Base-by-base conservation (phyloP, 2,888 invertebrate genomes). In the Drosophila robusta region DNA sequence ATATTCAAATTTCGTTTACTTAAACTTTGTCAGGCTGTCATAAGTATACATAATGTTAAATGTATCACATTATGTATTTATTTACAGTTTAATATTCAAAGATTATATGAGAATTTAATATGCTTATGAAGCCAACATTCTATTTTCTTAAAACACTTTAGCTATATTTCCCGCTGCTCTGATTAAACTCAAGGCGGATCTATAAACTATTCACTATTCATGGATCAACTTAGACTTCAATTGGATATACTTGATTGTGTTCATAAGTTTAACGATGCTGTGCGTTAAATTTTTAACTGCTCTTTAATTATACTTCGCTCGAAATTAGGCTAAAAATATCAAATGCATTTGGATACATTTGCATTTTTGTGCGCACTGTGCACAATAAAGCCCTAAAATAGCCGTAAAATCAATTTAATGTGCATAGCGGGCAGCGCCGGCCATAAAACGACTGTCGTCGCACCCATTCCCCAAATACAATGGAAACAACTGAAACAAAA, bases 341-440 rank as follows among this genome's bases (percentile, higher is more conserved):
- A 60, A 57, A 71, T 78, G 70, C 55, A 70, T 69, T 69, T 41
- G 41, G 39, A 34, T 26, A 67, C 70, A 80, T 80, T 80, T 84
- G 74, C 78, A 80, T 80, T 81, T 84, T 61, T 50, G 38, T 41
- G 46, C 52, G 16, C 51, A 51, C 65, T 49, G 52, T 14, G 16
- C 44, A 63, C 50, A 62, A 72, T 46, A 54, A 65, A 60, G 72
- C 71, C 47, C 65, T 72, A 83, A 87, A 78, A 81, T 50, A 54
- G 71, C 63, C 64, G 55, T 83, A 74, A 88, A 88, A 86, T 57
- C 55, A 62, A 71, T 76, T 73, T 74, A 75, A 70, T 70, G 82
- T 22, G 63, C 70, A 57, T 44, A 32, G 54, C 50, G 55, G 49
- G 42, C 62, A 69, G 61, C 52, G 55, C 16, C 54, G 39, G 45